Conservation (phyloP, 2,113 vertebrate species). For the Erpornis zantholeuca region DNA sequence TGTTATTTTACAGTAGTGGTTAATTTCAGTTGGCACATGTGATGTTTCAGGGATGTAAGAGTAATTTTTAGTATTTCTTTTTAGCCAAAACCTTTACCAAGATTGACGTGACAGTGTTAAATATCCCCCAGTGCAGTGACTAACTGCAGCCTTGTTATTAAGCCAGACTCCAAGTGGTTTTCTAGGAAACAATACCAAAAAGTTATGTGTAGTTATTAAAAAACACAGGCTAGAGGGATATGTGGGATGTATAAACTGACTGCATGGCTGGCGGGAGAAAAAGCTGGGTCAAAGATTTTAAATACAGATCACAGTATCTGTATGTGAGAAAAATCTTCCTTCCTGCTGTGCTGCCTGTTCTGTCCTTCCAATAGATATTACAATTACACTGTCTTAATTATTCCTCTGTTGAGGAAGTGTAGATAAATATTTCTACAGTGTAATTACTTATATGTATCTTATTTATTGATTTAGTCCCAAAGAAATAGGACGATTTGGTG, state of each 20-base stretch:
- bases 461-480: background rate
- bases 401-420: background rate
- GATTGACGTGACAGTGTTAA: background rate
- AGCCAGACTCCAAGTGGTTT: background rate
- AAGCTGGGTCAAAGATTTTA: background rate
- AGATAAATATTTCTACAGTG: background rate
- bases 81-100: background rate
- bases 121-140: background rate
- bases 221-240: background rate
- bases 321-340: background rate
- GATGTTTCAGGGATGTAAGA: background rate
- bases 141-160: background rate
- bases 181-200: background rate
- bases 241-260: background rate
- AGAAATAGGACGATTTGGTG: background rate
- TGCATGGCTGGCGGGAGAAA: background rate
- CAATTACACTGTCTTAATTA: background rate
- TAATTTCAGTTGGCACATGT: background rate
- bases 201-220: background rate
- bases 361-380: background rate
- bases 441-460: background rate
- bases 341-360: background rate
- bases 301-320: background rate
- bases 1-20: background rate
- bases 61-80: background rate